phyloP scores from a whole-genome alignment of 2,797 vertebrate genomes.

The Myiothlypis chrysogaster region DNA sequence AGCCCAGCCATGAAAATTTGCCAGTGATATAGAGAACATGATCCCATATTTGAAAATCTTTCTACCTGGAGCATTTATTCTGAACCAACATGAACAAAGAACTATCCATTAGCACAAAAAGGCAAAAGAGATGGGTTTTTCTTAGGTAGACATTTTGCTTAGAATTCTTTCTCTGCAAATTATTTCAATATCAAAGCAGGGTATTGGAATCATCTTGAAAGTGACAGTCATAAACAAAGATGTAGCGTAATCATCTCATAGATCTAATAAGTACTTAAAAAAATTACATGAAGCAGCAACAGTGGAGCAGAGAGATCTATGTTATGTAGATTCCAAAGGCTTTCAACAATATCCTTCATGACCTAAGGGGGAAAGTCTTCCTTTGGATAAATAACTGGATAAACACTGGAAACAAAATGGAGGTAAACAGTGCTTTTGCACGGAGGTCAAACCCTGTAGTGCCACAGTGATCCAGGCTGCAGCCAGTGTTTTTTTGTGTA shows the following conservation, averaged over 20 bases:
- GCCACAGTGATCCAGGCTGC: background rate
- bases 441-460: background rate
- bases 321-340: background rate
- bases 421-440: background rate
- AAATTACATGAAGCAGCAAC: background rate
- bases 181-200: background rate
- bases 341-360: background rate
- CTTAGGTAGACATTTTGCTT: background rate
- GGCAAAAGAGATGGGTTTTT: fast-evolving
- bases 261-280: background rate
- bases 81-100: background rate
- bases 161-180: background rate
- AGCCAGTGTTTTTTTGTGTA: background rate
- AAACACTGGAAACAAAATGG: background rate
- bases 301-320: background rate
- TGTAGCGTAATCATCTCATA: background rate
- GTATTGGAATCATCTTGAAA: background rate
- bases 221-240: background rate
- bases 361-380: background rate
- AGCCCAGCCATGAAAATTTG: background rate
- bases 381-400: background rate
- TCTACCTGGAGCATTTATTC: background rate
- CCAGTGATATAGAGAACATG: background rate
- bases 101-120: background rate
- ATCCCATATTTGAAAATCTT: background rate